Evolutionary conservation across 2,113 vertebrate genomes (phyloP).

Genomic region (Bothrops jararaca): DNA sequence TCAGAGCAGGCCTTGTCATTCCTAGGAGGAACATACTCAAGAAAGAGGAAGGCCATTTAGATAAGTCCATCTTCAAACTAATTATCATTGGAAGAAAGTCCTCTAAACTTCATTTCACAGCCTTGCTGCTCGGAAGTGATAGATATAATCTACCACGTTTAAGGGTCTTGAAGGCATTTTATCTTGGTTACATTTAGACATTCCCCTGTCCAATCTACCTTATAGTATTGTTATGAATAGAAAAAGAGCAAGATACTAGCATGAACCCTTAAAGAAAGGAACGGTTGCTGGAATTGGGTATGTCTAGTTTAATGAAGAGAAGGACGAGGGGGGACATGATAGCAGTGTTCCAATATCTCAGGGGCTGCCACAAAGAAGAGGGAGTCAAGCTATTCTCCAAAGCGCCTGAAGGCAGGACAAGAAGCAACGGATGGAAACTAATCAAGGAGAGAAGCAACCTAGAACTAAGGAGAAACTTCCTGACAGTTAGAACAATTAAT

Average conservation of each 20-base stretch:
- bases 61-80: neutral
- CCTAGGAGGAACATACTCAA: constrained; percentile 3
- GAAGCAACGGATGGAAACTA: too few relatives aligned
- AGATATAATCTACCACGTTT: neutral
- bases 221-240: neutral
- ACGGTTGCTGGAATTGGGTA: too few relatives aligned
- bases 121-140: neutral
- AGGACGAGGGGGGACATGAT: too few relatives aligned
- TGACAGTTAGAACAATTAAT: too few relatives aligned
- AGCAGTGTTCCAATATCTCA: too few relatives aligned
- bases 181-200: neutral
- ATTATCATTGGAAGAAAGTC: neutral
- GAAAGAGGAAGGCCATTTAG: neutral
- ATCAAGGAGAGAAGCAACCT: too few relatives aligned
- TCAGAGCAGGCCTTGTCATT: neutral
- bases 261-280: neutral
- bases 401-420: too few relatives aligned
- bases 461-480: too few relatives aligned
- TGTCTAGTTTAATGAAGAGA: too few relatives aligned
- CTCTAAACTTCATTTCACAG: neutral
- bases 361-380: too few relatives aligned
- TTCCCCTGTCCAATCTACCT: neutral
- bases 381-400: too few relatives aligned
- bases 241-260: neutral
- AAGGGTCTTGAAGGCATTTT: neutral